Base-by-base conservation (phyloP, 2,888 invertebrate genomes). In the Boloria selene region DNA sequence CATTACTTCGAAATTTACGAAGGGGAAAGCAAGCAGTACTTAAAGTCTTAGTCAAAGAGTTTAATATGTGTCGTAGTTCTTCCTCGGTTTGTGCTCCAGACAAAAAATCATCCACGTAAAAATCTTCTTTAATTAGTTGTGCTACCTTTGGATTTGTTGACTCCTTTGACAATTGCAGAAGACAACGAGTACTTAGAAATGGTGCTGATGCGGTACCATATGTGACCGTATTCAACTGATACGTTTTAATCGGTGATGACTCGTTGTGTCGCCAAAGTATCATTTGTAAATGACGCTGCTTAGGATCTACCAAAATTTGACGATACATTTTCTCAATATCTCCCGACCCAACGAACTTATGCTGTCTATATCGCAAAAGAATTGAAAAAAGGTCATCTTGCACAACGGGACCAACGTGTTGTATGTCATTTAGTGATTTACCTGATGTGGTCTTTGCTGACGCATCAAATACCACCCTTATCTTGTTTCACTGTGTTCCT, bases 261-360 rank as follows among this genome's bases (percentile, higher is more conserved):
- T 26, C 26, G n/a, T 26, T 0, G 26, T 26, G 3, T 26, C 26
- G 26, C 4, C 26, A 26, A 5, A 26, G 26, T 26, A 5, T 26
- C n/a, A 45, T 45, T 45, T 45, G 45, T 45, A 45, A 45, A 45
- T 45, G 6, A 45, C 45, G 45, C 13, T 45, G 45, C n/a, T 45
- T 45, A n/a, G 45, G 45, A 14, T 45, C 45, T 45, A 45, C n/a
- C 45, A 45, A n/a, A 10, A 45, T 45, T 45, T 45, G 45, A 14
- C 45, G 2, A n/a, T 45, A 45, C 45, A 45, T 45, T 45, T 45
- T 45, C 45, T 45, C 45, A 45, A 45, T 45, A n/a, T 45, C 45
- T 14, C 14, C 13, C 13, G 45, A 45, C 4, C 4, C 45, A 14
- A 45, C 45, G n/a, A 45, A 45, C n/a, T 45, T 45, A 45, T 45